Conservation (phyloP, 2,888 invertebrate genomes). For the Nomada flava region DNA sequence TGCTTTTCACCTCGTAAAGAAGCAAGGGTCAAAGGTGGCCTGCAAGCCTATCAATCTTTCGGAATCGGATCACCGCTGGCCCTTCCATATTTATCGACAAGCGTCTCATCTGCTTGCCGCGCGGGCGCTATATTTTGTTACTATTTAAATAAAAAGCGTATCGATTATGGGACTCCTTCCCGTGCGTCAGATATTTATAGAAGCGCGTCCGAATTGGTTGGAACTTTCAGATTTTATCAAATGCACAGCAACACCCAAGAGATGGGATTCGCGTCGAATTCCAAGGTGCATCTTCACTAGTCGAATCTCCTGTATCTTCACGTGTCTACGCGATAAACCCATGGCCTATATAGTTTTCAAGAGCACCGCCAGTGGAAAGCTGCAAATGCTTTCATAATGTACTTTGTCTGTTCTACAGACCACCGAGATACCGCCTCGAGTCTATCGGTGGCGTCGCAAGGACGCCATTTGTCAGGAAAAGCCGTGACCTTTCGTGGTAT, state of each 20-base stretch:
- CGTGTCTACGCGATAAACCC: conserved; percentile 26
- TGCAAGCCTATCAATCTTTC: conserved; percentile 59
- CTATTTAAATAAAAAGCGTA: conserved; percentile 17
- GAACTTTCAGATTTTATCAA: background rate
- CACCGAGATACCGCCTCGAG: conserved; percentile 30
- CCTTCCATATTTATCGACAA: conserved; percentile 48
- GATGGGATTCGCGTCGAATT: conserved; percentile 42
- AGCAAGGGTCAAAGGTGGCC: conserved; percentile 49
- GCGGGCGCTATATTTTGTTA: conserved; percentile 12
- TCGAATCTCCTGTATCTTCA: conserved; percentile 39
- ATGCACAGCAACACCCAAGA: conserved; percentile 8
- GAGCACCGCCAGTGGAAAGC: conserved; percentile 20
- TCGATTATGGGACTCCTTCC: background rate
- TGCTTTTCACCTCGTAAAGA: conserved; percentile 55
- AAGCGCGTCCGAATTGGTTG: background rate
- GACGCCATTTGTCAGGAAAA: conserved; percentile 61
- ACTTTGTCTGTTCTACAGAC: conserved; percentile 24
- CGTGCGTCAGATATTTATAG: background rate
- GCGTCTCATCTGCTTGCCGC: conserved; percentile 25
- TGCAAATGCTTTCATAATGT: conserved; percentile 44
- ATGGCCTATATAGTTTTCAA: background rate
- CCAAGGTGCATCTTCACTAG: conserved; percentile 21
- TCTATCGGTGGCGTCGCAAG: conserved; percentile 39
- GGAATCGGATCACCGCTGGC: conserved; percentile 60
- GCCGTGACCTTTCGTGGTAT: conserved; percentile 60